These are phyloP conservation scores for Rattus rattus DNA, from an alignment of 2,113 vertebrate genomes.

Conservation along the genomic window DNA sequence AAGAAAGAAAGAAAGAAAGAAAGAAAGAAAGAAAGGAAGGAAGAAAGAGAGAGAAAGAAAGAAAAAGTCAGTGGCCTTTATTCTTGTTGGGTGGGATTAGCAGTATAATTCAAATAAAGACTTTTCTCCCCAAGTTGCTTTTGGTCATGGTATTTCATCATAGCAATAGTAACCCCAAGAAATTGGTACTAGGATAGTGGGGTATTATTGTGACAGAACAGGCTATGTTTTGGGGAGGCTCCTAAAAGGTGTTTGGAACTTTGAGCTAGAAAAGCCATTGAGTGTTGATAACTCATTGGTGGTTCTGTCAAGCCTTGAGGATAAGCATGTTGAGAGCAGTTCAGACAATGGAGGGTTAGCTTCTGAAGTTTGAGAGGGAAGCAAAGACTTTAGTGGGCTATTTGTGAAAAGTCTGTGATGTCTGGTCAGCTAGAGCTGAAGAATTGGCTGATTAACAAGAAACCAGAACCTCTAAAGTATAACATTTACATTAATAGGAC, in stretches of 20 bases:
- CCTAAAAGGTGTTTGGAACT: not conserved
- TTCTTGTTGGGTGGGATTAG: not conserved
- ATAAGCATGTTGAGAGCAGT: not conserved
- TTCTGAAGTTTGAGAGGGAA: not conserved
- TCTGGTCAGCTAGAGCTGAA: not conserved
- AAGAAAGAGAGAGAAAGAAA: too few species aligned
- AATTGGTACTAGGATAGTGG: not conserved
- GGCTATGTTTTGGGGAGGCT: not conserved
- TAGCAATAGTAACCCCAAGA: not conserved
- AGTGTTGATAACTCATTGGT: not conserved
- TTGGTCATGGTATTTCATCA: not conserved
- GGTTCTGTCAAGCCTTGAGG: not conserved
- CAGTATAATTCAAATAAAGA: not conserved
- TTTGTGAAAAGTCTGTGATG: not conserved
- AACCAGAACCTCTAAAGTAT: not conserved
- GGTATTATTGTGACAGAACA: not conserved
- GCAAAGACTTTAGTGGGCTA: not conserved
- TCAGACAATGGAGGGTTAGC: not conserved
- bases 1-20: too few species aligned
- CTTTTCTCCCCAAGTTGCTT: not conserved
- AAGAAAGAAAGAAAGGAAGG: not conserved
- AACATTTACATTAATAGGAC: not conserved
- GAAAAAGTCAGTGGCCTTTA: not conserved
- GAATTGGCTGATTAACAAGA: not conserved
- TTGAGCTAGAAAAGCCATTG: not conserved